These are phyloP conservation scores for Aptenodytes forsteri DNA, from an alignment of 2,113 vertebrate genomes.

Conservation along the genomic window DNA sequence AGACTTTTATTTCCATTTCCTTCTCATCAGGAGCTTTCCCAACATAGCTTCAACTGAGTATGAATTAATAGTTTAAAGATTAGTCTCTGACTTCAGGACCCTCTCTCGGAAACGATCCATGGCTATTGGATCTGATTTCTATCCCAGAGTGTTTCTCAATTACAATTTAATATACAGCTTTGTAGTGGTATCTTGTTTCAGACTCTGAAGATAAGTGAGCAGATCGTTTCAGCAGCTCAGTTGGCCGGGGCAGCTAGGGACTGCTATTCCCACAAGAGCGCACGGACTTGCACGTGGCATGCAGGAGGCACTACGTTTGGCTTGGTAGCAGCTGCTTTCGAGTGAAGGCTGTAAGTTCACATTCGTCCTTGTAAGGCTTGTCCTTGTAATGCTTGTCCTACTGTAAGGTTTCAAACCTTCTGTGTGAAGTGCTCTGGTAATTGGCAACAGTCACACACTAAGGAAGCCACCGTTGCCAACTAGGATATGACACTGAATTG, in stretches of 20 bases:
- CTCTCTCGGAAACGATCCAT: neutral
- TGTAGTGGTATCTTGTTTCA: slow-evolving; percentile 32
- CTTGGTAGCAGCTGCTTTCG: neutral
- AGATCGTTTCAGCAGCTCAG: neutral
- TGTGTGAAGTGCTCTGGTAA: neutral
- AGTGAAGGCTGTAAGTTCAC: neutral
- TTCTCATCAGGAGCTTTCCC: slow-evolving; percentile 35
- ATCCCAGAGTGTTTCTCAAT: slow-evolving; percentile 42
- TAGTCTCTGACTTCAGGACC: neutral
- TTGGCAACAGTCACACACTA: neutral
- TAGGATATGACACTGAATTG: neutral
- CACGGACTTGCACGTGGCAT: neutral
- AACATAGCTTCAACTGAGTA: neutral
- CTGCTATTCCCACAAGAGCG: neutral
- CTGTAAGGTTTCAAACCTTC: neutral
- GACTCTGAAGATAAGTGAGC: neutral
- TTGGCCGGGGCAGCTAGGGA: accelerated
- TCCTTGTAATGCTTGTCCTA: neutral
- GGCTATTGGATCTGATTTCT: neutral
- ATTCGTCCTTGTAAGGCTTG: neutral
- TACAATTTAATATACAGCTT: slow-evolving; percentile 25
- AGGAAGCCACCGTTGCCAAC: neutral
- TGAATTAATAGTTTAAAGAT: slow-evolving; percentile 13
- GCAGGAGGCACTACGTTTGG: neutral
- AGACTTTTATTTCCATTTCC: slow-evolving; percentile 26